Evolutionary conservation across 2,113 vertebrate species (phyloP), one percentile per base, ranked within the genome.

Genomic region (Progne subis): DNA sequence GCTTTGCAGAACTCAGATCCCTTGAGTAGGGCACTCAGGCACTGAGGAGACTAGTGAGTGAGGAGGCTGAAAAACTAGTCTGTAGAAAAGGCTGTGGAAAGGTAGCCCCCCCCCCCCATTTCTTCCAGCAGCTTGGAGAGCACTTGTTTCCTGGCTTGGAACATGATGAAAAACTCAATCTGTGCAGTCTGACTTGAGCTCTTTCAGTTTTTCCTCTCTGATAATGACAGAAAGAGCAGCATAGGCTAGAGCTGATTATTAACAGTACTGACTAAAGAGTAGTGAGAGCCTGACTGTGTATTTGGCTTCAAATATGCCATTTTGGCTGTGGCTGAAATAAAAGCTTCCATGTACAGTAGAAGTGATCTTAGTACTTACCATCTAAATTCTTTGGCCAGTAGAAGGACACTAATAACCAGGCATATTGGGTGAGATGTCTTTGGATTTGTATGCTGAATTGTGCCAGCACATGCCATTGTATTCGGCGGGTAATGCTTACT

Each of bases 401-500:
- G 16, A n/a, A n/a, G 14, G 25, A 26, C 6, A 14, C 12, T 20
- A 59, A 21, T 2, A 57, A 56, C 39, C 1, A 14, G 12, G 9
- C 2, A 12, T 31, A 14, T 46, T 32, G 24, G 5, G 4, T 70
- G 41, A 65, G 29, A 37, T 44, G 26, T 64, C 11, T 2, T 60
- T 60, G n/a, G 56, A 70, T 55, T 72, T 82, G 5, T 14, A 53
- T 11, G n/a, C 28, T 67, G 61, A 44, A 34, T 17, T 31, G 8
- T 20, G 20, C 13, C 18, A 2, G 2, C 8, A 61, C 8, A 8
- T 32, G n/a, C 16, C 24, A 21, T 12, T 57, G 8, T 55, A n/a
- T 55, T 76, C 0, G 0, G 8, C 32, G 70, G 44, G 29, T 55
- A 34, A 7, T 0, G 0, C 16, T 75, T 34, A 25, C 18, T 18